phyloP scores from a whole-genome alignment of 2,888 invertebrate species.

The Drymonia ruficornis region DNA sequence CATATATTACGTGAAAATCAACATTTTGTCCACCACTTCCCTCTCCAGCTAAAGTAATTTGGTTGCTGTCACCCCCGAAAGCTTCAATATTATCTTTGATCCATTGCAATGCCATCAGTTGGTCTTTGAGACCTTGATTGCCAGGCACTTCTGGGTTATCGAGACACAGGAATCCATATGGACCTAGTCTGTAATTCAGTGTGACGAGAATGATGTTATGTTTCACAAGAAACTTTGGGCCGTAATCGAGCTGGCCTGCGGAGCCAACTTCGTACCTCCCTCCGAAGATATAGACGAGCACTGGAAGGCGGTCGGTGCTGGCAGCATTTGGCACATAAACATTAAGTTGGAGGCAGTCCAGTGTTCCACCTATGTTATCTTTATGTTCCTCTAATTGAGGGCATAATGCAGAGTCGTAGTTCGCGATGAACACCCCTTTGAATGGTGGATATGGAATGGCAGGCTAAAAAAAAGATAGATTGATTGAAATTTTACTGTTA shows the following conservation, averaged over 20 bases:
- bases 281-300: conserved; percentile 12
- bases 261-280: conserved; percentile 26
- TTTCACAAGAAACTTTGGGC: conserved; percentile 38
- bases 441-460: conserved; percentile 28
- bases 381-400: conserved; percentile 44
- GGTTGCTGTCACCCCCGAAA: conserved; percentile 45
- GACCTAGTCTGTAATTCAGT: conserved; percentile 35
- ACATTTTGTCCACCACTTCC: conserved; percentile 32
- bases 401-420: conserved; percentile 30
- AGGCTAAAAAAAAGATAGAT: conserved; percentile 7
- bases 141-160: conserved; percentile 36
- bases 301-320: conserved; percentile 8
- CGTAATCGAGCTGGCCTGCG: conserved; percentile 31
- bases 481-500: too few species aligned
- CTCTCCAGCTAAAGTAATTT: conserved; percentile 42
- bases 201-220: conserved; percentile 41
- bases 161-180: conserved; percentile 38
- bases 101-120: conserved; percentile 42
- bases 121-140: conserved; percentile 47
- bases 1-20: conserved; percentile 21
- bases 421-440: conserved; percentile 30
- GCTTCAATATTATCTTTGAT: conserved; percentile 40
- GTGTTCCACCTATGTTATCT: conserved; percentile 49
- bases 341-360: conserved; percentile 74
- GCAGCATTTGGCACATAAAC: conserved; percentile 12